A percentile compares a stretch with the other conserved stretches of the same genome.
phyloP scores from a whole-genome alignment of 2,888 invertebrate species.

The Hecatera dysodea region DNA sequence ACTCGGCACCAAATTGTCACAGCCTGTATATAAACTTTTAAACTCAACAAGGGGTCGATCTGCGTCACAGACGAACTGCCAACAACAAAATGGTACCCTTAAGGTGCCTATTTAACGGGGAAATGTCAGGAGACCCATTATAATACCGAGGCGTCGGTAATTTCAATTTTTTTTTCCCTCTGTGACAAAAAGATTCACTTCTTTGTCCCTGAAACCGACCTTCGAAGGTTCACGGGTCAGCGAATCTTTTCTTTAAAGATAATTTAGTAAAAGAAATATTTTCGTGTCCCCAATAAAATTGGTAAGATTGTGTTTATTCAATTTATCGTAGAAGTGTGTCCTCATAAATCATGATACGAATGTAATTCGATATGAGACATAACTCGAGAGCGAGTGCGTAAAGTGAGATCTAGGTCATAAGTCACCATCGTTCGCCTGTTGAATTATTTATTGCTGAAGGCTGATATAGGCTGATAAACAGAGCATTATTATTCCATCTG shows the following conservation, averaged over 20 bases:
- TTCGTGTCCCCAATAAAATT: slow-evolving; percentile 60
- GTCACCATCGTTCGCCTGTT: slow-evolving; percentile 32
- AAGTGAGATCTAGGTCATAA: slow-evolving; percentile 38
- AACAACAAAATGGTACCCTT: slow-evolving; percentile 62
- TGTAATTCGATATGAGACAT: slow-evolving; percentile 51
- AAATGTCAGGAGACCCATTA: slow-evolving; percentile 69
- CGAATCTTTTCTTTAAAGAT: slow-evolving; percentile 69
- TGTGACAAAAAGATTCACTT: slow-evolving; percentile 65
- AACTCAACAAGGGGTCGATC: slow-evolving; percentile 57
- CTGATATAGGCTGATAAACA: slow-evolving; percentile 5
- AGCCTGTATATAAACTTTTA: slow-evolving; percentile 55
- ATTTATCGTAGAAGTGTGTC: slow-evolving; percentile 48
- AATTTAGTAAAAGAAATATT: slow-evolving; percentile 69
- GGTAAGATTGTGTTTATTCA: slow-evolving; percentile 66
- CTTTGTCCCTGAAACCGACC: slow-evolving; percentile 70
- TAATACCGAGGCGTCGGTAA: slow-evolving; percentile 66
- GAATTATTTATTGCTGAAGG: slow-evolving; percentile 58
- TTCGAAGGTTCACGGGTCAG: slow-evolving; percentile 70
- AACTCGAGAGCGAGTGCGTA: slow-evolving; percentile 45
- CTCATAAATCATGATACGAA: slow-evolving; percentile 36
- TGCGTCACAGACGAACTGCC: slow-evolving; percentile 61
- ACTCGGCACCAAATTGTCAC: slow-evolving; percentile 6
- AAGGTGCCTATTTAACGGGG: slow-evolving; percentile 61
- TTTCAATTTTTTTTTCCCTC: slow-evolving; percentile 66
- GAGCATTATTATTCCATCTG: slow-evolving; percentile 30